These are phyloP conservation scores for Scaptodrosophila lebanonensis DNA, from an alignment of 1,140 invertebrate genomes.

Conservation along the genomic window DNA sequence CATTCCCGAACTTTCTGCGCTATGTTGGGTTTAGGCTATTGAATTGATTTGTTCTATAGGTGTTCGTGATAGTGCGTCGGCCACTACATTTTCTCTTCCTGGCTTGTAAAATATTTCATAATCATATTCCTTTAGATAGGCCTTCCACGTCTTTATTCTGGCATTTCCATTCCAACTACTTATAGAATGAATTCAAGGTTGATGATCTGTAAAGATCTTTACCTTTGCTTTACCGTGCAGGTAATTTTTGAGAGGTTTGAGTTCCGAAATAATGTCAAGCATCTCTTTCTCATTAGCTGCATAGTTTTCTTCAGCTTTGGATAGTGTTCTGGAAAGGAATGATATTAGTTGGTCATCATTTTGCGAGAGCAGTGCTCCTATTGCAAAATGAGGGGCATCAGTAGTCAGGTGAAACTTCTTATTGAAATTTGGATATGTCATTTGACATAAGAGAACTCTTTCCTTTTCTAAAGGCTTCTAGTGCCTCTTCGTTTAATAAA, in stretches of 20 bases:
- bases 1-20: slow-evolving; percentile 21
- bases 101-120: slow-evolving; percentile 69
- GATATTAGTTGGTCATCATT: slow-evolving; percentile 35
- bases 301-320: slow-evolving; percentile 43
- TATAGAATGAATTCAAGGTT: slow-evolving; percentile 73
- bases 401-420: slow-evolving; percentile 63
- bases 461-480: slow-evolving; percentile 47
- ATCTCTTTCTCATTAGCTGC: slow-evolving; percentile 57
- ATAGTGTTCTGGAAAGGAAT: slow-evolving; percentile 52
- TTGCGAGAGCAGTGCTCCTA: slow-evolving; percentile 70
- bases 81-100: slow-evolving; percentile 49
- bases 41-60: slow-evolving; percentile 9
- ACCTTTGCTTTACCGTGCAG: slow-evolving; percentile 50
- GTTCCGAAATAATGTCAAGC: slow-evolving; percentile 77
- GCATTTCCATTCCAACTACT: slow-evolving; percentile 67
- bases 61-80: slow-evolving; percentile 30
- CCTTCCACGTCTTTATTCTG: slow-evolving; percentile 72
- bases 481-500: slow-evolving; percentile 32
- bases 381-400: slow-evolving; percentile 52
- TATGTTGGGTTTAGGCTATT: slow-evolving; percentile 12
- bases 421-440: slow-evolving; percentile 68
- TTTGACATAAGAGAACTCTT: slow-evolving; percentile 49
- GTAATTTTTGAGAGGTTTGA: slow-evolving; percentile 65
- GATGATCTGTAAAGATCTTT: slow-evolving; percentile 61
- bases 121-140: slow-evolving; percentile 57